Conservation (phyloP, 2,797 vertebrate genomes). For the Craterocephalus amniculus region DNA sequence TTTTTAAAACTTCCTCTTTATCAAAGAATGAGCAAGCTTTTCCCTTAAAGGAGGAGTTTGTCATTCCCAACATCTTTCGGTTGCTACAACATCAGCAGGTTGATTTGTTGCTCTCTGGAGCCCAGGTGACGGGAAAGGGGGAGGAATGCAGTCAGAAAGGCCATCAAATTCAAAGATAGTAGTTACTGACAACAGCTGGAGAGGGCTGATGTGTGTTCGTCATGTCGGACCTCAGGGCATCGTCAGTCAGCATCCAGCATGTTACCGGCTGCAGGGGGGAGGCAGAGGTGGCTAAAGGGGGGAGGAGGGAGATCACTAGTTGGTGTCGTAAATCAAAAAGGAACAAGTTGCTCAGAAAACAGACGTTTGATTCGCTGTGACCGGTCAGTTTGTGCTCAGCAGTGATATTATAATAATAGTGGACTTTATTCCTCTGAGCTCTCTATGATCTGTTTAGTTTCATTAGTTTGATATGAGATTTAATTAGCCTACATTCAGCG, state of each 20-base stretch:
- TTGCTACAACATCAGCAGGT: slow-evolving; percentile 69
- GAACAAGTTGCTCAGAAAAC: slow-evolving; percentile 35
- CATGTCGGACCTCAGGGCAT: slow-evolving; percentile 65
- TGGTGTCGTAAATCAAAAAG: slow-evolving; percentile 71
- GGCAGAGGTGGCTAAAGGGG: slow-evolving; percentile 25
- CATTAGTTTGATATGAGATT: no score
- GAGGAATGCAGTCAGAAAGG: slow-evolving; percentile 77
- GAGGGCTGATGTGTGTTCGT: slow-evolving; percentile 66
- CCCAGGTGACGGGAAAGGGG: slow-evolving; percentile 74
- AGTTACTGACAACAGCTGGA: slow-evolving; percentile 83
- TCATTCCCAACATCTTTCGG: slow-evolving; percentile 63
- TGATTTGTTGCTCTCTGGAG: slow-evolving; percentile 79
- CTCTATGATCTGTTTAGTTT: no score
- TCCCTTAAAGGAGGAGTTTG: slow-evolving; percentile 52
- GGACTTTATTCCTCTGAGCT: no score
- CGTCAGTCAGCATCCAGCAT: slow-evolving; percentile 76
- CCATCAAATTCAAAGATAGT: slow-evolving; percentile 79
- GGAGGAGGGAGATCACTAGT: slow-evolving; percentile 57
- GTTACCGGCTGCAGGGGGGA: slow-evolving; percentile 57
- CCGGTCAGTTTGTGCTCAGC: no score
- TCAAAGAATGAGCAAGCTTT: slow-evolving; percentile 41
- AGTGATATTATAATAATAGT: no score
- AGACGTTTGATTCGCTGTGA: not conserved
- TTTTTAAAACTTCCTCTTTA: slow-evolving; percentile 22
- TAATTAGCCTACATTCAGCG: no score